Evolutionary conservation across 1,140 invertebrate genomes (phyloP).

Genomic region (Samia ricini): DNA sequence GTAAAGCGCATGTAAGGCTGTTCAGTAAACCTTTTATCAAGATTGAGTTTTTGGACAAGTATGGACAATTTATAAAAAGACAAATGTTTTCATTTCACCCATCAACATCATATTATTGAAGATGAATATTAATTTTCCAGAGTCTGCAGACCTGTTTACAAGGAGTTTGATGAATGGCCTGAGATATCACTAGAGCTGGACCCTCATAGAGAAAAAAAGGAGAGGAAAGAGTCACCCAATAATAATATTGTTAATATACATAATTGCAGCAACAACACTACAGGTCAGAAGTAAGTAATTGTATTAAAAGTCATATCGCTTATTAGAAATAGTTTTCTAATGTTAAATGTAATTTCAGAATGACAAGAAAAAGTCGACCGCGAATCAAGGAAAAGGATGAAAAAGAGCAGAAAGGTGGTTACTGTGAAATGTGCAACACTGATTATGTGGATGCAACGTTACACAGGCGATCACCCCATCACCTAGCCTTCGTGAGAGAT

Average conservation of each 20-base stretch:
- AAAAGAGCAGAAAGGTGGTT: slow-evolving; percentile 80
- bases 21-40: slow-evolving; percentile 75
- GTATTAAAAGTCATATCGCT: not conserved
- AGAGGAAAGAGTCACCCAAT: slow-evolving; percentile 40
- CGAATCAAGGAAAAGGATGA: slow-evolving; percentile 79
- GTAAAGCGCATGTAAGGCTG: slow-evolving; percentile 65
- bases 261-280: slow-evolving; percentile 22
- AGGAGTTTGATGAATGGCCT: slow-evolving; percentile 72
- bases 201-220: slow-evolving; percentile 59
- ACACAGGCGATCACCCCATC: slow-evolving; percentile 85
- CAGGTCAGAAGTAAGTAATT: slow-evolving; percentile 42
- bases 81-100: not conserved
- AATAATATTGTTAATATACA: slow-evolving; percentile 21
- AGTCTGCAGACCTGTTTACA: slow-evolving; percentile 63
- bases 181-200: slow-evolving; percentile 66
- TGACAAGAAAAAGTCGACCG: slow-evolving; percentile 82
- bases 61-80: slow-evolving; percentile 47
- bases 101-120: not conserved
- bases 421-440: slow-evolving; percentile 86
- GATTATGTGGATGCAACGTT: slow-evolving; percentile 83
- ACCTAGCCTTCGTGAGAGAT: slow-evolving; percentile 84
- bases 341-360: slow-evolving; percentile 59
- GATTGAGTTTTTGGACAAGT: slow-evolving; percentile 77
- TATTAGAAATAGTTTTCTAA: not conserved
- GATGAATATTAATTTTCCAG: slow-evolving; percentile 39